Evolutionary conservation across 1,140 invertebrate species (phyloP), one percentile per base, ranked within the genome.

Genomic region (Heliconius hermathena): DNA sequence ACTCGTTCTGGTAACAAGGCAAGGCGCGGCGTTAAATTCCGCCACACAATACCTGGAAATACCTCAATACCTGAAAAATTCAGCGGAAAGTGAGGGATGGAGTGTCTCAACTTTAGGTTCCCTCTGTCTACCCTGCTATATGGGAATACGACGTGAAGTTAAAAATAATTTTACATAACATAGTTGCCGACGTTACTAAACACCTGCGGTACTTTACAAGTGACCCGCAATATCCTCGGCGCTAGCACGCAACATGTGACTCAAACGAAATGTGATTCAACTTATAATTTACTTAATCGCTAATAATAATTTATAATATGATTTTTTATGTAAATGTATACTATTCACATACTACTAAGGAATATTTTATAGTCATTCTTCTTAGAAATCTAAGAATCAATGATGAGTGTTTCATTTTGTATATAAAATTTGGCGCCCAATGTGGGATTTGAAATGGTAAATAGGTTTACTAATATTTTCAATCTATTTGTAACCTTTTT

Each of bases 231-330:
- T 71, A 74, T 78, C 73, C 29, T 71, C 41, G 41, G 13, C 41
- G 41, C 41, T 57, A 41, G 70, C 76, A 77, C 76, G 76, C 76
- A 70, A 77, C 70, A 71, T 70, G 36, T 71, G 60, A 49, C 75
- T 38, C 36, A 71, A 60, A 29, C 60, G n/a, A 66, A 71, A 52
- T 71, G 70, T 77, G 72, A 74, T 73, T 78, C 52, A 77, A 74
- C 75, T 38, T 71, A 70, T 78, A 74, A 82, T 79, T 82, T 79
- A 76, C 71, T 75, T 82, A 78, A 79, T 82, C 52, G 52, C 57
- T 78, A 73, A 73, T 22, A 72, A 78, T 33, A 29, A 74, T 41
- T 74, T 52, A 78, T 66, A 29, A 54, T 77, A 77, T 52, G 26
- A 46, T 20, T 77, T 54, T 54, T 72, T 29, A 29, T 66, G 26